Evolutionary conservation across 2,888 invertebrate genomes (phyloP), one percentile per base, ranked within the genome.

Genomic region (Kryphioiulus occultus): DNA sequence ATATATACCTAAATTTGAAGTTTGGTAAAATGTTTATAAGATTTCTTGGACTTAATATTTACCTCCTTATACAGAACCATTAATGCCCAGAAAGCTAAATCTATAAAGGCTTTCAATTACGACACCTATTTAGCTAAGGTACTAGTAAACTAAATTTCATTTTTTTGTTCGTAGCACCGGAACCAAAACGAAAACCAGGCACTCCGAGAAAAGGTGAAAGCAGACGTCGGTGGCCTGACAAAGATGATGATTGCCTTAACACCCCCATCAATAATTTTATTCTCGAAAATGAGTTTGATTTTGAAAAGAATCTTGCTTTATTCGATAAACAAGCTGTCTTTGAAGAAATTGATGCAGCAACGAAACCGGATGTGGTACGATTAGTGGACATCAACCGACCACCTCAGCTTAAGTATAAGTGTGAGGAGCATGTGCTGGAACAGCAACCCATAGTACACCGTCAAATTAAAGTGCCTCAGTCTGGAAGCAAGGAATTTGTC

Each of bases 281-380:
- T 89, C 92, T 95, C 87, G 93, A 93, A 90, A 94, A 95, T 91
- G 98, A 98, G 90, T 98, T 98, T 93, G 98, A 98, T 93, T 98
- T 98, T 93, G 98, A 98, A 91, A 97, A 96, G 89, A 98, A 98
- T 93, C 93, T 98, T 88, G 97, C 97, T 32, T 93, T 98, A 85
- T 98, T 98, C 92, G 95, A 98, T 92, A 92, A 93, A 44, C 89
- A 94, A 92, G 95, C 95, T 35, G 93, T 96, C 86, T 96, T 95
- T 94, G 94, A 96, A 90, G 94, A 95, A 92, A 94, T 96, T 85
- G 94, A 95, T 91, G 92, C 93, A 32, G 93, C 93, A 5, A 93
- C 93, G 88, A 94, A 94, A 90, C 94, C 95, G 0, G 95, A 95
- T 90, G 92, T 94, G 44, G 93, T 95, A 35, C 92, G 92, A 87